Evolutionary conservation across 1,140 invertebrate genomes (phyloP), one percentile per base, ranked within the genome.

Genomic region (Drosophila lini): DNA sequence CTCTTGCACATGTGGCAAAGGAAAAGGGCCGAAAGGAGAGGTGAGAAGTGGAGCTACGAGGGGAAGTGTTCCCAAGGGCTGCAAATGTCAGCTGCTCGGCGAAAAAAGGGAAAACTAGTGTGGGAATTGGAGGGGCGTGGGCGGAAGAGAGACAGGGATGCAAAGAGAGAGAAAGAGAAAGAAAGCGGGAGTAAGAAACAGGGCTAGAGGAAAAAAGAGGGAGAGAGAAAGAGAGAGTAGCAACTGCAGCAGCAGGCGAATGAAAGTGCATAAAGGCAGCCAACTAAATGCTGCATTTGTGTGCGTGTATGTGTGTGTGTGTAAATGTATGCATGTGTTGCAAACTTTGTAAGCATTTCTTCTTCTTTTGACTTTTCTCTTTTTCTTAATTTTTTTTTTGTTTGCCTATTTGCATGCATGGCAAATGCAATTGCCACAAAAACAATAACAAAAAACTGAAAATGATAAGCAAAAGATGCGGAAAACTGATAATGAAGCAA

Each of bases 401-500:
- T 13, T 58, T 50, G 3, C 36, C 19, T 48, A 71, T 80, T 81
- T 75, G 41, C 71, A 71, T 76, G 63, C 36, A 80, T 67, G 77
- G 44, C 31, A 68, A 73, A 11, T 31, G 68, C 53, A 63, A 69
- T 13, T 11, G 19, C 38, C 38, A 50, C 25, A 62, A 25, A 44
- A 64, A 42, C 42, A 36, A 55, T n/a, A 44, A 34, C 50, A 78
- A 60, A 40, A 78, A 45, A 10, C 45, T 13, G 40, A 45, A 53
- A 74, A 55, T 78, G 78, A 86, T 90, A 88, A 88, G 75, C 75
- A 63, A 55, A 76, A 73, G 67, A 77, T 76, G 67, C 22, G 28
- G 28, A 55, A 61, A 40, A 61, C 53, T 65, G 76, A 86, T 88
- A 88, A 88, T 74, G 42, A 47, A 55, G 50, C 41, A 15, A 32